phyloP scores from a whole-genome alignment of 2,113 vertebrate genomes.

The Octodon degus region DNA sequence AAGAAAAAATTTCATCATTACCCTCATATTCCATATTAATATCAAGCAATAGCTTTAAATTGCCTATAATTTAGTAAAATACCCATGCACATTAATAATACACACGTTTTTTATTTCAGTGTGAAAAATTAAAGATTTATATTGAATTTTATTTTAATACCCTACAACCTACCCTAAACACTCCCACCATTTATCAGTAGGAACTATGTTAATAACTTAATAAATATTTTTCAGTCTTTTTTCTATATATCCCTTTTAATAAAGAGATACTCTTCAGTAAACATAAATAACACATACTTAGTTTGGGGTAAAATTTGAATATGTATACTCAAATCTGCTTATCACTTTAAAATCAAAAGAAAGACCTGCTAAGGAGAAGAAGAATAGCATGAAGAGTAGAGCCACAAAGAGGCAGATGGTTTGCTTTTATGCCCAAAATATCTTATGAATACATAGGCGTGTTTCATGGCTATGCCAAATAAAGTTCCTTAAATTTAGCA shows the following conservation, averaged over 20 bases:
- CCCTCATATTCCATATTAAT: not conserved
- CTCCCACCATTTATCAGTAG: not conserved
- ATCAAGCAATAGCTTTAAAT: not conserved
- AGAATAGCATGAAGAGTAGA: conserved; percentile 23
- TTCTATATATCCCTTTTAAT: not conserved
- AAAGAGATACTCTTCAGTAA: not conserved
- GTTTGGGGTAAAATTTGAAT: conserved; percentile 15
- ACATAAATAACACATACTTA: not conserved
- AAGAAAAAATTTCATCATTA: not conserved
- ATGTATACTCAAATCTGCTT: not conserved
- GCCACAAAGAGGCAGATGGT: conserved; percentile 71
- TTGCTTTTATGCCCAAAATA: conserved; percentile 71
- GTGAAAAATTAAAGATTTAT: not conserved
- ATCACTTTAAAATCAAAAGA: conserved; percentile 48
- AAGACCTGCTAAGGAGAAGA: not conserved
- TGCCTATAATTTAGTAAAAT: conserved; percentile 5
- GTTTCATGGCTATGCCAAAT: conserved; percentile 50
- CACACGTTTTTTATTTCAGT: not conserved
- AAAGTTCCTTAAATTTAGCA: conserved; percentile 78
- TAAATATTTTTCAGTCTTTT: not conserved
- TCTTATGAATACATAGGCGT: conserved; percentile 52
- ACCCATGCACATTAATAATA: not conserved
- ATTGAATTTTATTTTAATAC: not conserved
- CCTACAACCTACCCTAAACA: not conserved
- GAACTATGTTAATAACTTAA: not conserved